Base-by-base conservation (phyloP, 2,797 vertebrate species). In the Catostomus latipinnis region DNA sequence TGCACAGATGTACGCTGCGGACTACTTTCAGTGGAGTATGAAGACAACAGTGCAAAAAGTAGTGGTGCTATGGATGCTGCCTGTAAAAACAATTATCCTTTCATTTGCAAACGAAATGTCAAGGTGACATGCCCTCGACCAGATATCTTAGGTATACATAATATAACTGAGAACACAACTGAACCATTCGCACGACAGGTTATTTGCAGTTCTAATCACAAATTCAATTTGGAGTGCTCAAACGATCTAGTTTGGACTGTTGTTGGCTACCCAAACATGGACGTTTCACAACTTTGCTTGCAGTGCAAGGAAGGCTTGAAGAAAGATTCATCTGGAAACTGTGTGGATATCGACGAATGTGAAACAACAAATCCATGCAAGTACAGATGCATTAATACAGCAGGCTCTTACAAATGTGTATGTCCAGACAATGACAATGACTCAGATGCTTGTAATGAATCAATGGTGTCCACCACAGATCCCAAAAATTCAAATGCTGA, bases 1-100 rank as follows among this genome's bases (percentile, higher is more conserved):
- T 97, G 96, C 81, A 85, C 88, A 0, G 5, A 0, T 0, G 5
- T 12, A 5, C 91, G 74, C 5, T 97, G 96, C 63, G 96, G 91
- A 0, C 90, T 73, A 1, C 86, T 97, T 3, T 76, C 50, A 18
- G 84, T 68, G 54, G 52, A 70, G 1, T 43, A 81, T 0, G 4
- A 62, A 0, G 58, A 22, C 2, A 80, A 50, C 0, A 0, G 0
- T 0, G 34, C 79, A 11, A 82, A 76, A 0, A 80, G 53, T 0
- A 91, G 91, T 85, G 94, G 95, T 49, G 88, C 96, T 90, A 79
- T 84, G 54, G 45, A 93, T 75, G 74, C 80, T 13, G 8, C 0
- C 0, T 97, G 96, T 83, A 84, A 1, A 58, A 0, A 73, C 0
- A 0, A 0, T 0, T 14, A 88, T 2, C 89, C 88, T n/a, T 96